Evolutionary conservation across 2,797 vertebrate species (phyloP).

Genomic region (Typhlichthys subterraneus): DNA sequence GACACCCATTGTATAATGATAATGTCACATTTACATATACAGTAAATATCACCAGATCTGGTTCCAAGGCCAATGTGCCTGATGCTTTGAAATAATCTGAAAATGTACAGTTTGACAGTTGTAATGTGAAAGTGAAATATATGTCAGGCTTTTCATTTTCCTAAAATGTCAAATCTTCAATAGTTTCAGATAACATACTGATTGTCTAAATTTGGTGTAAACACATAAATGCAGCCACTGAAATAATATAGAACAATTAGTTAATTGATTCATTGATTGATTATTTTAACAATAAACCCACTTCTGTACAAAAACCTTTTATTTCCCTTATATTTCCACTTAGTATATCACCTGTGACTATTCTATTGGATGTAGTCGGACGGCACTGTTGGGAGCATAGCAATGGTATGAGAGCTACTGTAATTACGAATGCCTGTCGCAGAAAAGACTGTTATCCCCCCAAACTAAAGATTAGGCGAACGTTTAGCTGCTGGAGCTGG

Average conservation of each 20-base stretch:
- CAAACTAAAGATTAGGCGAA: constrained; percentile 43
- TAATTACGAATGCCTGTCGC: constrained; percentile 62
- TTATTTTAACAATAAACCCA: neutral
- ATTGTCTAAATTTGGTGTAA: neutral
- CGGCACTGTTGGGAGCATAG: constrained; percentile 45
- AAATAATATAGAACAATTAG: neutral
- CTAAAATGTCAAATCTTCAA: no score
- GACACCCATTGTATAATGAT: constrained; percentile 27
- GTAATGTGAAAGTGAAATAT: neutral
- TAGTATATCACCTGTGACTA: constrained; percentile 70
- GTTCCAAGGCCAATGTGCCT: constrained; percentile 16
- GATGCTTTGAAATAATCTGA: constrained; percentile 25
- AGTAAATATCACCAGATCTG: neutral
- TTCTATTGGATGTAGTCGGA: constrained; percentile 63
- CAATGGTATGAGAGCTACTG: constrained; percentile 54
- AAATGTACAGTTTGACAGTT: constrained; percentile 16
- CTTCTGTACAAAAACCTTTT: constrained; percentile 5
- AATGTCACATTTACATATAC: constrained; percentile 19
- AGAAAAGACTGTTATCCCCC: constrained; percentile 51
- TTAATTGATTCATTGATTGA: neutral
- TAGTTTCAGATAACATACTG: neutral
- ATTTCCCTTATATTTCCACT: constrained; percentile 48
- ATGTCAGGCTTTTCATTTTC: no score
- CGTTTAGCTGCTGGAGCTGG: constrained; percentile 27
- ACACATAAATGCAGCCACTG: no score